Evolutionary conservation across 2,797 vertebrate genomes (phyloP), one percentile per base, ranked within the genome.

Genomic region (Erethizon dorsatum): DNA sequence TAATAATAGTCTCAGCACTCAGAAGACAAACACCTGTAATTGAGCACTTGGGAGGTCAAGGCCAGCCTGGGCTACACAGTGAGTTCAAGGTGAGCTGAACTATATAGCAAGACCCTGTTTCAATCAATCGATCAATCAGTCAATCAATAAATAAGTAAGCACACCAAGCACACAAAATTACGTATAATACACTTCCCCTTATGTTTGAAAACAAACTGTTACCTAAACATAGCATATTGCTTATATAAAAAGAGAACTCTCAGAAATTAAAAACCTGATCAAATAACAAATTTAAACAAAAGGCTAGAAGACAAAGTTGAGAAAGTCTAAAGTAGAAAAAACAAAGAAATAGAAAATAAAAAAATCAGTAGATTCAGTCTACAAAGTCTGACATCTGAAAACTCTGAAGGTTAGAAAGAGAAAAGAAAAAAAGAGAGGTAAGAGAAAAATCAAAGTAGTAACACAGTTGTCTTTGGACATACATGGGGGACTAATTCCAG

Each of bases 271-370:
- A 93, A 94, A 83, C 45, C 31, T 45, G n/a, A 78, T 87, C 28
- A 56, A 94, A 63, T 52, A 52, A 87, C 94, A 94, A 75, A 15
- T 83, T 83, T 47, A 94, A 41, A 28, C 84, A 84, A 75, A 89
- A 94, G 22, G 5, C 26, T 89, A 80, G 24, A 80, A 80, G 61
- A 83, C 5, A 69, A 91, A 78, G 15, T 28, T 86, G 15, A 96
- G 22, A n/a, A 78, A 71, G 17, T 69, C 10, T 33, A 83, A 88
- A 12, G 22, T 31, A 37, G 0, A 67, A 90, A 77, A 78, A 78
- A 86, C 22, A 31, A 56, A 65, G 18, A 85, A 41, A 67, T 50
- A 26, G n/a, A 96, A 96, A 93, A 79, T 37, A 85, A 47, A 69
- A 52, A 90, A 77, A 85, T 69, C 26, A 45, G n/a, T 85, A 33